Evolutionary conservation across 53 echinoderm and acorn worm species (phyloP), one percentile per base, ranked within the genome.

Genomic region (Hippasteria phrygiana): DNA sequence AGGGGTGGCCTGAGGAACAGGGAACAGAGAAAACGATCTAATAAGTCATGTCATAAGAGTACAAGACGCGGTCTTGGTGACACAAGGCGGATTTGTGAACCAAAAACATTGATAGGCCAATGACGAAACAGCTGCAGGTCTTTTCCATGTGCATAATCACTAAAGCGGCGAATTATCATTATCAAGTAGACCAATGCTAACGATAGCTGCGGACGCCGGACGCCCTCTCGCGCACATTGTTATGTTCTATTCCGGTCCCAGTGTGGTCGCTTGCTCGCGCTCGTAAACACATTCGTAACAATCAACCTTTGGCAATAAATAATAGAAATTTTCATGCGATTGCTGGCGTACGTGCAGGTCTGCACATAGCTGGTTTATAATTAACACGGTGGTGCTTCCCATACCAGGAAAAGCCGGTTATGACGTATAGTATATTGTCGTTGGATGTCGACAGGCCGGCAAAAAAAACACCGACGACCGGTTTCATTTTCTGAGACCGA

Each of bases 301-400:
- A 59, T 17, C 37, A 10, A 26, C 1, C 14, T 34, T 10, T 67
- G 33, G 17, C 34, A 22, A 35, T 33, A 33, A 35, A 36, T 35
- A 26, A 67, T 67, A 67, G 34, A 59, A 24, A 26, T 5, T 59
- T 13, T 67, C 22, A 14, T 2, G 9, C 12, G 17, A 73, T 43
- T 43, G 73, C 73, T 1, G 73, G 73, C 73, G 42, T 73, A 73
- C 73, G 73, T 73, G 73, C 41, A 26, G 41, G 18, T 40, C 24
- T 43, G 73, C 73, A 73, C 73, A 43, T 73, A 43, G 24, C 73
- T 24, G 1, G 73, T 43, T 73, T 73, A 73, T 73, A 73, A 73
- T 73, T 73, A 73, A 73, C 73, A 26, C 73, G 16, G 71, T 5
- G 71, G 71, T 37, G 38, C 9, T 71, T 71, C 40, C 71, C 37